Evolutionary conservation across 2,888 invertebrate species (phyloP).

Genomic region (Tenthredo distinguenda): DNA sequence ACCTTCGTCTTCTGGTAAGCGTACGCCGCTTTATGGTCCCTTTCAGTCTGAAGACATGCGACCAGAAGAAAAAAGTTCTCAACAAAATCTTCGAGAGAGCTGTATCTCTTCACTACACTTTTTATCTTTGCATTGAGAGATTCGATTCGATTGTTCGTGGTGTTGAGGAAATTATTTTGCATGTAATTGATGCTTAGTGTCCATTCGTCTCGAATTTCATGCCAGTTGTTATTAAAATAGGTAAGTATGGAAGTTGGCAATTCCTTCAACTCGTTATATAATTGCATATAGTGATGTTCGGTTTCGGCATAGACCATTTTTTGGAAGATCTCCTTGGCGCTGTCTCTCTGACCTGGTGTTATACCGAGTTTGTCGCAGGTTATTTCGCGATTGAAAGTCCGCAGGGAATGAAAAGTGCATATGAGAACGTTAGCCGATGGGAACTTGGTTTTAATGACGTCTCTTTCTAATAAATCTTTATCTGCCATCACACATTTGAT

Average conservation of each 20-base stretch:
- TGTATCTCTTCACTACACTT: slow-evolving; percentile 52
- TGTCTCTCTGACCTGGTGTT: slow-evolving; percentile 49
- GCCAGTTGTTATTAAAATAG: slow-evolving; percentile 55
- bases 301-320: slow-evolving; percentile 50
- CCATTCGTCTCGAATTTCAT: slow-evolving; percentile 55
- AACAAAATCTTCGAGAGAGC: slow-evolving; percentile 52
- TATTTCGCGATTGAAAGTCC: slow-evolving; percentile 60
- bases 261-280: not conserved
- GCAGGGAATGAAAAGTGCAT: slow-evolving; percentile 57
- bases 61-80: slow-evolving; percentile 49
- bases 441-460: slow-evolving; percentile 54
- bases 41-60: slow-evolving; percentile 45
- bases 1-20: slow-evolving; percentile 43
- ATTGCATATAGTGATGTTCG: slow-evolving; percentile 14
- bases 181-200: slow-evolving; percentile 44
- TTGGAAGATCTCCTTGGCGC: slow-evolving; percentile 53
- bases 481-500: slow-evolving; percentile 59
- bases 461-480: slow-evolving; percentile 59
- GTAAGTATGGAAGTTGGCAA: slow-evolving; percentile 21
- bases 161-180: slow-evolving; percentile 54
- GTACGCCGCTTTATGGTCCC: slow-evolving; percentile 53
- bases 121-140: slow-evolving; percentile 46
- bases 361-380: slow-evolving; percentile 56
- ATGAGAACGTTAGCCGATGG: slow-evolving; percentile 57
- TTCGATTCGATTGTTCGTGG: slow-evolving; percentile 55